These are phyloP conservation scores for Euleptes europaea DNA, from an alignment of 2,113 vertebrate species.

Conservation along the genomic window DNA sequence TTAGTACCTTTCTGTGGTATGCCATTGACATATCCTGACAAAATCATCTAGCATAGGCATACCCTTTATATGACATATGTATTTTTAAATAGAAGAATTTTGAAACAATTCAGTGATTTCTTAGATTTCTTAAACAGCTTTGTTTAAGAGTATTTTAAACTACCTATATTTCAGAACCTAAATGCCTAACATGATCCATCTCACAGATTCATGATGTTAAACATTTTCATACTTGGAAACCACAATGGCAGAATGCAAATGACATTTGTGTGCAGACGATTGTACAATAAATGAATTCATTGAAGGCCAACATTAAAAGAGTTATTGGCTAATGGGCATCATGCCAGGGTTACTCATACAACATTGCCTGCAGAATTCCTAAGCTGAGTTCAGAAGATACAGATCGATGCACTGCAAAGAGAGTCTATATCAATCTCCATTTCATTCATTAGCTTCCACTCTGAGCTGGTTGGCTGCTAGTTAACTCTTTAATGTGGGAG, in stretches of 20 bases:
- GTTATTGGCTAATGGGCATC: slow-evolving; percentile 84
- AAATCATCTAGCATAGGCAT: slow-evolving; percentile 10
- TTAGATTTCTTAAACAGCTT: not conserved
- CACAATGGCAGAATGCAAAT: slow-evolving; percentile 57
- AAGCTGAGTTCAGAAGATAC: slow-evolving; percentile 82
- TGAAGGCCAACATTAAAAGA: slow-evolving; percentile 83
- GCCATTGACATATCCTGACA: not conserved
- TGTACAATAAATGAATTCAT: slow-evolving; percentile 79
- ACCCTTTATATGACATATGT: slow-evolving; percentile 27
- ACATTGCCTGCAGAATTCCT: slow-evolving; percentile 81
- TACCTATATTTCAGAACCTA: not conserved
- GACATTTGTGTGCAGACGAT: slow-evolving; percentile 57
- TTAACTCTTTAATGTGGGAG: slow-evolving; percentile 86
- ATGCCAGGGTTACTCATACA: slow-evolving; percentile 81
- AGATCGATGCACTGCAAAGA: slow-evolving; percentile 87
- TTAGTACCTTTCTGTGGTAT: not conserved
- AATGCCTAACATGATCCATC: not conserved
- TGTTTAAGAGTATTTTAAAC: slow-evolving; percentile 4
- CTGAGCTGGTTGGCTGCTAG: slow-evolving; percentile 80
- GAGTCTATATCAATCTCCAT: slow-evolving; percentile 85
- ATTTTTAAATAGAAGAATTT: slow-evolving; percentile 13
- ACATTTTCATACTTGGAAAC: slow-evolving; percentile 53
- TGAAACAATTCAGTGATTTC: slow-evolving; percentile 18
- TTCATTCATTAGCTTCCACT: slow-evolving; percentile 85
- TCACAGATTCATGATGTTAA: slow-evolving; percentile 39